Base-by-base conservation (phyloP, 2,888 invertebrate species). In the Thumatha senex region DNA sequence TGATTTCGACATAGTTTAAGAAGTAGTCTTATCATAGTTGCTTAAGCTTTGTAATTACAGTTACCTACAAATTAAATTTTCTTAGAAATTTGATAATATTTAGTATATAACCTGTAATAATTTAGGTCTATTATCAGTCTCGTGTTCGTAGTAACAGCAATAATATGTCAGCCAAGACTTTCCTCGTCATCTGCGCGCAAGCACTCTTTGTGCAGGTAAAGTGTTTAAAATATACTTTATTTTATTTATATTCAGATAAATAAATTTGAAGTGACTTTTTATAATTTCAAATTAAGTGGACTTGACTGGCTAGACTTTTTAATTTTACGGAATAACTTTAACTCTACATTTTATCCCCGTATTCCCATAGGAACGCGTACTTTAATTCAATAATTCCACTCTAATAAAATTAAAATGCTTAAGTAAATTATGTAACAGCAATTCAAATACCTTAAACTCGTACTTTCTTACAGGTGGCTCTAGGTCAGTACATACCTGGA, bases 191-290 rank as follows among this genome's bases (percentile, higher is more conserved):
- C 15, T 61, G 55, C 48, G 56, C 52, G 40, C 55, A 58, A 31
- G 58, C 58, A 33, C 54, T 64, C 3, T 39, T 59, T 15, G 38
- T 54, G 12, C 56, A 61, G 56, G 58, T 61, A 44, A 47, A 14
- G 9, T 29, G 12, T 13, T 39, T 39, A 18, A 10, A 8, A 14
- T 24, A 5, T 24, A 24, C 5, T 4, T 11, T 24, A n/a, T n/a
- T n/a, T 12, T 12, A 35, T 35, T 35, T 7, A 2, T n/a, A 3
- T 35, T 35, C 0, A 35, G 3, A 2, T 5, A 35, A 10, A 11
- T 12, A 7, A 35, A 7, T 5, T 5, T 5, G 8, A 30, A 30
- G 30, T 30, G 5, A 8, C 30, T 7, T 30, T 7, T 5, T 5
- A 8, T 30, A 5, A n/a, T 24, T 2, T 24, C 5, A 24, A 24